These are phyloP conservation scores for Drosophila littoralis DNA, from an alignment of 1,140 invertebrate genomes.

Conservation along the genomic window DNA sequence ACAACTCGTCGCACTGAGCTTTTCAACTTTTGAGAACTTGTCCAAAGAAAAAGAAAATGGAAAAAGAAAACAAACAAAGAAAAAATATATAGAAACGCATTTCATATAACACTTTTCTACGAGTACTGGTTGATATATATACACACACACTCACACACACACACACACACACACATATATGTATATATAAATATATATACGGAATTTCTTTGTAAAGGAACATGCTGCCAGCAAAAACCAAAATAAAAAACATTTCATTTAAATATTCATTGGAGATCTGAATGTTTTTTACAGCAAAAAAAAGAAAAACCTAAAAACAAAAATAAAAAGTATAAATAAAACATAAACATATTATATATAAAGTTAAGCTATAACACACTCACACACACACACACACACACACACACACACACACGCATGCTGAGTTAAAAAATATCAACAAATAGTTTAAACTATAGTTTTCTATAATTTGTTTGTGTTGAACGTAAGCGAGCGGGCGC, in stretches of 20 bases:
- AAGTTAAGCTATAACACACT: slow-evolving; percentile 44
- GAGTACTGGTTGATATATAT: slow-evolving; percentile 16
- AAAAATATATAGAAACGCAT: slow-evolving; percentile 9
- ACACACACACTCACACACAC: neutral
- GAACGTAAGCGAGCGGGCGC: slow-evolving; percentile 10
- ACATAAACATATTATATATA: slow-evolving; percentile 49
- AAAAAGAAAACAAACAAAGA: neutral
- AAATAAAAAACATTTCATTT: slow-evolving; percentile 45
- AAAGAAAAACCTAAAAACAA: slow-evolving; percentile 8
- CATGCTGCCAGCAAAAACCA: slow-evolving; percentile 43
- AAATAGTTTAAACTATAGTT: slow-evolving; percentile 13
- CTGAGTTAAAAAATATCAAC: slow-evolving; percentile 33
- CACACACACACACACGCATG: slow-evolving; percentile 28
- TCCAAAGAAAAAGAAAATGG: neutral
- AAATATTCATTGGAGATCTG: slow-evolving; percentile 68
- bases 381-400: slow-evolving; percentile 26
- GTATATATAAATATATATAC: slow-evolving; percentile 7
- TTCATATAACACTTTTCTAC: slow-evolving; percentile 35
- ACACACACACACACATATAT: neutral
- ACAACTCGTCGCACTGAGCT: slow-evolving; percentile 37
- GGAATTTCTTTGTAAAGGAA: slow-evolving; percentile 29
- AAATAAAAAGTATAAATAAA: slow-evolving; percentile 33
- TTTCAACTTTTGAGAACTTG: slow-evolving; percentile 5
- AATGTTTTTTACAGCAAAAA: slow-evolving; percentile 71
- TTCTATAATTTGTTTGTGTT: slow-evolving; percentile 46